Percentiles rank a stretch among this genome's conserved stretches.
Evolutionary conservation across 2,113 vertebrate genomes (phyloP).

Genomic region (Camelus dromedarius): DNA sequence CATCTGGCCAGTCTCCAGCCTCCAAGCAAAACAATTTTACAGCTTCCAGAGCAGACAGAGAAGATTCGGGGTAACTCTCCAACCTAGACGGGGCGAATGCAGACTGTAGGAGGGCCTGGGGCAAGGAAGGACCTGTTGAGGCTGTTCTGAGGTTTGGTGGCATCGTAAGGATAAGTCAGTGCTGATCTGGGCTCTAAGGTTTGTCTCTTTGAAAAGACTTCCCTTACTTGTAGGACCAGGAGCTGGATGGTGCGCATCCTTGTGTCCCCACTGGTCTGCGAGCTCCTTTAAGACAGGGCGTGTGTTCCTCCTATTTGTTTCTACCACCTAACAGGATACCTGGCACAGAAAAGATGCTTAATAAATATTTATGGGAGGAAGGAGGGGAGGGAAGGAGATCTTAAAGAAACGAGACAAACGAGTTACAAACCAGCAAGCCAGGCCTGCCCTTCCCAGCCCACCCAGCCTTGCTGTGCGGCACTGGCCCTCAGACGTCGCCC

Average conservation of each 20-base stretch:
- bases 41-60: background rate
- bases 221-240: background rate
- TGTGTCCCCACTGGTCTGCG: background rate
- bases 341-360: background rate
- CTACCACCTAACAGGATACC: background rate
- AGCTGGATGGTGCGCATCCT: background rate
- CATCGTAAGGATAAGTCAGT: background rate
- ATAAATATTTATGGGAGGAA: background rate
- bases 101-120: background rate
- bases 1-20: background rate
- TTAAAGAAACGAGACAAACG: background rate
- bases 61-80: background rate
- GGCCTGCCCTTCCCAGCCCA: background rate
- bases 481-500: background rate
- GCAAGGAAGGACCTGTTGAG: background rate
- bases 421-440: background rate
- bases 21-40: background rate
- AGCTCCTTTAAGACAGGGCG: background rate
- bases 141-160: background rate
- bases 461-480: background rate
- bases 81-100: background rate
- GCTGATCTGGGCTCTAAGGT: background rate
- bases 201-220: background rate
- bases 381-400: background rate
- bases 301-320: background rate